Conservation (phyloP, 64 coral and sea anemone genomes). For the Actinia equina region DNA sequence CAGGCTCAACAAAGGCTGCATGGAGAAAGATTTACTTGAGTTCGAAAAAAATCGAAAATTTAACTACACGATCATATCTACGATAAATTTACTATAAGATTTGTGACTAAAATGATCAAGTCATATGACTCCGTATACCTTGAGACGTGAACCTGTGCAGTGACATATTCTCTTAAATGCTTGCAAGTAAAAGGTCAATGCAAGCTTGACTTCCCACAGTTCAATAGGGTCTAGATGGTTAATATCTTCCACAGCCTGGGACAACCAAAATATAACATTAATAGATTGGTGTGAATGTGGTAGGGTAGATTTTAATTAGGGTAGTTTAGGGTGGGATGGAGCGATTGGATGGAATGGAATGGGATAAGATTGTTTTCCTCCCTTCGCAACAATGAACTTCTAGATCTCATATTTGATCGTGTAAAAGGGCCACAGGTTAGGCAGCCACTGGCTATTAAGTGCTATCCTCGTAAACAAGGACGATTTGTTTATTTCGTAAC, state of each 20-base stretch:
- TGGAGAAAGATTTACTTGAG: background rate
- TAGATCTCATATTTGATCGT: too few relatives aligned
- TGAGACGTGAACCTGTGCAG: background rate
- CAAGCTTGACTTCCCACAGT: constrained; percentile 56
- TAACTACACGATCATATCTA: too few relatives aligned
- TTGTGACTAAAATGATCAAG: background rate
- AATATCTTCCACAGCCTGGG: constrained; percentile 38
- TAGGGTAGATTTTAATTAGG: background rate
- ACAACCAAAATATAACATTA: background rate
- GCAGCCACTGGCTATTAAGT: too few relatives aligned
- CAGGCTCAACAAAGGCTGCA: constrained; percentile 40
- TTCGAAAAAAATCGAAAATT: too few relatives aligned
- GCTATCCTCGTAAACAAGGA: too few relatives aligned
- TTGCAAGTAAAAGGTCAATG: constrained; percentile 37
- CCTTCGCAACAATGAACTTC: too few relatives aligned
- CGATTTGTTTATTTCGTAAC: too few relatives aligned
- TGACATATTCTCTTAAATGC: constrained; percentile 41
- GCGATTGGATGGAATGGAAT: too few relatives aligned
- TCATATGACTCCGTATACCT: background rate
- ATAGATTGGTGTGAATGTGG: background rate
- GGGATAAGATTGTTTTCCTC: too few relatives aligned
- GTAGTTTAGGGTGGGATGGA: background rate
- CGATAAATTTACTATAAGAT: background rate
- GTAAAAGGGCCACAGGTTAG: too few relatives aligned
- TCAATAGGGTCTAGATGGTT: constrained; percentile 12